phyloP scores from a whole-genome alignment of 2,113 vertebrate genomes.

The Xenotilapia longispinis region DNA sequence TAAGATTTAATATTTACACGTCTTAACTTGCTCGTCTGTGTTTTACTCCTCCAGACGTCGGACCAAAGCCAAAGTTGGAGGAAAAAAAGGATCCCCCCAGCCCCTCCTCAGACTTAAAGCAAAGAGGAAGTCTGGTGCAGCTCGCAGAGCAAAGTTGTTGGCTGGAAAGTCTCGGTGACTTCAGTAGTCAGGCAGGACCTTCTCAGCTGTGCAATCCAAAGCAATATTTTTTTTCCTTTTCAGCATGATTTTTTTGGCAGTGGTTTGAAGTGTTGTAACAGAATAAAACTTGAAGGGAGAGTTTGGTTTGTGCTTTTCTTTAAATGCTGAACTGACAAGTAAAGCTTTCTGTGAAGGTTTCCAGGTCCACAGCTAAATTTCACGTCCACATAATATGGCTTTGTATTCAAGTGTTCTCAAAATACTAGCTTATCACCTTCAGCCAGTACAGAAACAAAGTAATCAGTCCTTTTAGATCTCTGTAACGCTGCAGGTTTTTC shows the following conservation, averaged over 20 bases:
- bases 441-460: background rate
- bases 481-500: background rate
- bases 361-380: background rate
- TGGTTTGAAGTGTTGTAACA: background rate
- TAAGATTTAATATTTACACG: background rate
- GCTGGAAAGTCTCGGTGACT: background rate
- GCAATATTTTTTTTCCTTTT: background rate
- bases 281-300: background rate
- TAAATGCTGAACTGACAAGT: background rate
- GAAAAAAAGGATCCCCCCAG: background rate
- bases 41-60: background rate
- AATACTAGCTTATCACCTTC: background rate
- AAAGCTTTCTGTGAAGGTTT: background rate
- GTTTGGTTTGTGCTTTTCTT: background rate
- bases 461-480: background rate
- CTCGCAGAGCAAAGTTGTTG: constrained; percentile 25
- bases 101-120: background rate
- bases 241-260: background rate
- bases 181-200: background rate
- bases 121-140: constrained; percentile 34
- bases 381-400: background rate
- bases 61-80: background rate
- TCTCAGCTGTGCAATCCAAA: background rate
- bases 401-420: background rate
- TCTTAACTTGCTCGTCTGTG: background rate